A percentile compares a stretch with the other conserved stretches of the same genome.
phyloP scores from a whole-genome alignment of 1,140 invertebrate genomes.

The Pygmarrhopalites habei region DNA sequence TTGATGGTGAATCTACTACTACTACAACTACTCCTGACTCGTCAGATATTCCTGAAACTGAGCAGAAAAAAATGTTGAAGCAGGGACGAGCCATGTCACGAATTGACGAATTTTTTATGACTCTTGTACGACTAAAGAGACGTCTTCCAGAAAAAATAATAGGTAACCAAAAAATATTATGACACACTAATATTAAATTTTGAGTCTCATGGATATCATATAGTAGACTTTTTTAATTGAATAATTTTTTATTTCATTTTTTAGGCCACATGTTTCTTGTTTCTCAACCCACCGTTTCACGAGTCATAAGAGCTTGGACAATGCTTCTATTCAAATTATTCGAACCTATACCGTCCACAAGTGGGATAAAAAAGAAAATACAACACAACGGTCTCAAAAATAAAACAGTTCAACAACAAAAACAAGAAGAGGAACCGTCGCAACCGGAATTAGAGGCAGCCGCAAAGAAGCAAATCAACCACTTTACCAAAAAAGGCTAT shows the following conservation, averaged over 20 bases:
- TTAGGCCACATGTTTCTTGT: constrained; percentile 38
- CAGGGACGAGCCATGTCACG: constrained; percentile 30
- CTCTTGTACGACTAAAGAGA: constrained; percentile 29
- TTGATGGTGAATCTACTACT: background rate
- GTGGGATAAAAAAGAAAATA: background rate
- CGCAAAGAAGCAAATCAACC: too few species aligned
- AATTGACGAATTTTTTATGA: constrained; percentile 38
- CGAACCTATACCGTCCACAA: constrained; percentile 22
- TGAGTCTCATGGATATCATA: too few species aligned
- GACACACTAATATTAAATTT: too few species aligned
- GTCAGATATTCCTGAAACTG: background rate
- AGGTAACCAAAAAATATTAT: too few species aligned
- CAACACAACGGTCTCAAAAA: background rate
- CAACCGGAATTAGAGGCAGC: too few species aligned
- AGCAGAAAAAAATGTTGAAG: constrained; percentile 15
- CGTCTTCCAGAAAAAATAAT: constrained; percentile 37
- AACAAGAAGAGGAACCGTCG: too few species aligned
- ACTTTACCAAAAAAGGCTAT: constrained; percentile 13
- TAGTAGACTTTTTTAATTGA: too few species aligned
- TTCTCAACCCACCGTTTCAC: constrained; percentile 35
- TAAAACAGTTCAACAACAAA: background rate
- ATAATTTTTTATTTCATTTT: too few species aligned
- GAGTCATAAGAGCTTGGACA: constrained; percentile 36
- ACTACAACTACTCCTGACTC: background rate
- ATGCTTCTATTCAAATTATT: constrained; percentile 32